phyloP scores from a whole-genome alignment of 2,113 vertebrate species.

The Andinoacara biseriatus region DNA sequence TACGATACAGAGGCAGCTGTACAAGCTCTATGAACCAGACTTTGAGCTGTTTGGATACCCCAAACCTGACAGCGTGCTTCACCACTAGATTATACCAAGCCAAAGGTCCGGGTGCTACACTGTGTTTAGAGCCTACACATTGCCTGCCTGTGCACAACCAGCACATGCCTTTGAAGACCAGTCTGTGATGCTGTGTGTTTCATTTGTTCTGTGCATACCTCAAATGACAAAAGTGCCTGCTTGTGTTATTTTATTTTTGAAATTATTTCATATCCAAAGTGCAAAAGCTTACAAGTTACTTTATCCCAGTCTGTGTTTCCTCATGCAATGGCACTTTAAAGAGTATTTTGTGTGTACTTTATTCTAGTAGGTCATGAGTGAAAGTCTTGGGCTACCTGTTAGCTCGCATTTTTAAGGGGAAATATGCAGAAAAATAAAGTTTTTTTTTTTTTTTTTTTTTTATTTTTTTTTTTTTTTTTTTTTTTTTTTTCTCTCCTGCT shows the following conservation, averaged over 20 bases:
- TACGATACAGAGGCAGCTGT: slow-evolving; percentile 86
- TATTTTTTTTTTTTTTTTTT: too few species aligned
- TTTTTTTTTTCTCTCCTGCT: too few species aligned
- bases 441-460: neutral
- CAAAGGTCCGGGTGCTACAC: slow-evolving; percentile 31
- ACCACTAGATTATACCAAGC: slow-evolving; percentile 39
- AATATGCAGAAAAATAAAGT: slow-evolving; percentile 49
- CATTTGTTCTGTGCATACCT: slow-evolving; percentile 48
- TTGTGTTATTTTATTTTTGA: slow-evolving; percentile 43
- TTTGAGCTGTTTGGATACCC: slow-evolving; percentile 94
- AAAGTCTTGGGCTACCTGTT: neutral
- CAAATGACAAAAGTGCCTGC: slow-evolving; percentile 64
- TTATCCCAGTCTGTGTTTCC: neutral
- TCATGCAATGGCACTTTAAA: slow-evolving; percentile 57
- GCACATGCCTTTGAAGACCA: slow-evolving; percentile 31
- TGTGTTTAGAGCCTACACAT: slow-evolving; percentile 34
- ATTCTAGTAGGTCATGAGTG: slow-evolving; percentile 24
- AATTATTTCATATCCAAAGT: slow-evolving; percentile 31
- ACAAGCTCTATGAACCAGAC: slow-evolving; percentile 89
- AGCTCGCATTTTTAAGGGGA: slow-evolving; percentile 25
- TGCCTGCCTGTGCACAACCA: slow-evolving; percentile 17
- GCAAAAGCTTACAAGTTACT: slow-evolving; percentile 1
- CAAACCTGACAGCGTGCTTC: slow-evolving; percentile 85
- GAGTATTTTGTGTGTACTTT: slow-evolving; percentile 29
- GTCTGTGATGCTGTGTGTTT: slow-evolving; percentile 41